These are phyloP conservation scores for Spongilla lacustris DNA, from an alignment of 37 sponge, comb jelly and placozoan species.

Conservation along the genomic window DNA sequence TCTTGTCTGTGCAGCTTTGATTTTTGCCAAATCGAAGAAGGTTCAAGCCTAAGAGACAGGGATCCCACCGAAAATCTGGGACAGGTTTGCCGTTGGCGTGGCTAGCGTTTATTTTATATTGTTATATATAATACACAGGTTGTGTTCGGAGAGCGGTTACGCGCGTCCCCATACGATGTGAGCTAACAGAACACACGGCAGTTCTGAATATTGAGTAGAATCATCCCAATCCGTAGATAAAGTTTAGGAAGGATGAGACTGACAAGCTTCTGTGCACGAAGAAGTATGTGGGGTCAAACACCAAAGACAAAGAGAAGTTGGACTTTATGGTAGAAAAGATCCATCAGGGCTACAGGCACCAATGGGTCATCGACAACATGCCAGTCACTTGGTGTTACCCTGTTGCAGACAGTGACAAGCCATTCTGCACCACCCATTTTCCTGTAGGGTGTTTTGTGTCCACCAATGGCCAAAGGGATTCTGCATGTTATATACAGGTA, in stretches of 20 bases:
- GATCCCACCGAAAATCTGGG: slow-evolving; percentile 96
- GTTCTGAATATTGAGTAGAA: not conserved
- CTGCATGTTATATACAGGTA: slow-evolving; percentile 52
- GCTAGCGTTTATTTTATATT: not conserved
- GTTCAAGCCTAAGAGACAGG: slow-evolving; percentile 19
- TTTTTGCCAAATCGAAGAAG: slow-evolving; percentile 78
- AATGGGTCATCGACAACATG: slow-evolving; percentile 98
- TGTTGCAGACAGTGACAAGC: slow-evolving; percentile 46
- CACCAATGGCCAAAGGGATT: slow-evolving; percentile 52
- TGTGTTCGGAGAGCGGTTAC: slow-evolving; percentile 75
- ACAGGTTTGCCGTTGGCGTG: slow-evolving; percentile 55
- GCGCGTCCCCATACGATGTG: slow-evolving; percentile 67
- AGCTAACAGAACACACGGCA: not conserved
- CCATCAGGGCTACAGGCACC: slow-evolving; percentile 78
- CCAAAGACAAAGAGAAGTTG: slow-evolving; percentile 35
- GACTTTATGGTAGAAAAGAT: slow-evolving; percentile 64
- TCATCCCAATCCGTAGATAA: slow-evolving; percentile 13
- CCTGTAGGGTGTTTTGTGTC: slow-evolving; percentile 96
- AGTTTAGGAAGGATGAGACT: slow-evolving; percentile 30
- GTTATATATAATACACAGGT: slow-evolving; percentile 47
- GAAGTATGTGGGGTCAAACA: slow-evolving; percentile 27
- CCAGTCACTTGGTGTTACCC: slow-evolving; percentile 96
- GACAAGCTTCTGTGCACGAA: slow-evolving; percentile 17
- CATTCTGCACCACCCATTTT: slow-evolving; percentile 89
- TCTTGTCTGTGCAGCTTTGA: slow-evolving; percentile 77